A percentile compares a stretch with the other conserved stretches of the same genome.
Conservation (phyloP, 2,113 vertebrate species). For the Mixornis gularis region DNA sequence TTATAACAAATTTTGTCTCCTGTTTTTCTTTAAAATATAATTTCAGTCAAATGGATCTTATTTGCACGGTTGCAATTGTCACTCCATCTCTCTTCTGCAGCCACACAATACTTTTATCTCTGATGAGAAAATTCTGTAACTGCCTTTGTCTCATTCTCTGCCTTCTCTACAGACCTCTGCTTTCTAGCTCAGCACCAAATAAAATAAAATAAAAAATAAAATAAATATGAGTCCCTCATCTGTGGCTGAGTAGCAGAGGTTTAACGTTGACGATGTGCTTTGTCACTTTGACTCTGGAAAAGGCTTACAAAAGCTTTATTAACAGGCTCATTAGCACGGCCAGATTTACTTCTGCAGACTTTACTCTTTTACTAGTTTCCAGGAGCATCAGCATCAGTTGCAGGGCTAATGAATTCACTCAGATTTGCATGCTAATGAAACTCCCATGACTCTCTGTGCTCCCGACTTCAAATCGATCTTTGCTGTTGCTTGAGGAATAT, state of each 20-base stretch:
- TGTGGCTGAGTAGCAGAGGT: conserved; percentile 5
- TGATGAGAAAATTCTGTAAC: conserved; percentile 39
- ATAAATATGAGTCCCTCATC: neutral
- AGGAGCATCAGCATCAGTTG: conserved; percentile 67
- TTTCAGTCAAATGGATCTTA: conserved; percentile 44
- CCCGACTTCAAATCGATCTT: conserved; percentile 62
- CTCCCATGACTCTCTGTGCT: conserved; percentile 59
- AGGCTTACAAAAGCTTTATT: conserved; percentile 71
- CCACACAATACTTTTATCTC: conserved; percentile 6
- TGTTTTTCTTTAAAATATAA: conserved; percentile 48
- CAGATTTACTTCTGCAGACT: conserved; percentile 71
- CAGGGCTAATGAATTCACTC: conserved; percentile 68
- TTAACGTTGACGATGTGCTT: conserved; percentile 35
- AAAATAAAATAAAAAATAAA: neutral
- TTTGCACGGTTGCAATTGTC: conserved; percentile 39
- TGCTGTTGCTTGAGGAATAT: conserved; percentile 63
- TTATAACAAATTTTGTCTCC: conserved; percentile 13
- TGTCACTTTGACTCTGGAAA: conserved; percentile 59
- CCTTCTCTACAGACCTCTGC: conserved; percentile 11
- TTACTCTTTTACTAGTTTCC: conserved; percentile 65
- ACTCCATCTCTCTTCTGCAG: conserved; percentile 14
- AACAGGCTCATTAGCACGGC: conserved; percentile 71
- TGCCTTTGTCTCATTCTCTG: conserved; percentile 24
- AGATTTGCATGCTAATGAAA: conserved; percentile 70
- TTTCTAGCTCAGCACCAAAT: neutral